Conservation (phyloP, 2,797 vertebrate species). For the Cossypha polioptera region DNA sequence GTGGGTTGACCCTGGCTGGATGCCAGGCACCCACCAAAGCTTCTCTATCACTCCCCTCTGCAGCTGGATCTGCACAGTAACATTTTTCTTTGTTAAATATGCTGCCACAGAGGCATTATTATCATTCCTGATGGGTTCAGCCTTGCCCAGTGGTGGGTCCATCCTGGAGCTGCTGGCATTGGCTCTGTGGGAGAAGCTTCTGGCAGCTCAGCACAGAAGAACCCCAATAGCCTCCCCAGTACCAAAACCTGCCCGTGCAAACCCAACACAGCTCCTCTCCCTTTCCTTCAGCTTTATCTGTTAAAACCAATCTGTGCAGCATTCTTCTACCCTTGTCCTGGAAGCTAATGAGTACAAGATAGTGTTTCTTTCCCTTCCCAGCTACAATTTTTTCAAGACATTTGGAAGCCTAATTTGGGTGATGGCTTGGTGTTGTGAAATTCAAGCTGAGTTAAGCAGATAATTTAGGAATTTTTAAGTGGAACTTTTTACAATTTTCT, state of each 20-base stretch:
- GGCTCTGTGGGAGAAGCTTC: neutral
- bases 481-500: neutral
- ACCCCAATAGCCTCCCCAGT: neutral
- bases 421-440: neutral
- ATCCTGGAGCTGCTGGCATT: neutral
- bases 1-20: neutral
- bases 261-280: neutral
- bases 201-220: neutral
- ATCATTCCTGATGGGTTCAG: fast-evolving
- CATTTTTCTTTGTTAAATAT: neutral
- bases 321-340: neutral
- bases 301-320: neutral
- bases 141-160: neutral
- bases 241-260: neutral
- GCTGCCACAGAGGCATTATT: neutral
- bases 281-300: neutral
- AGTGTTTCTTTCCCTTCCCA: neutral
- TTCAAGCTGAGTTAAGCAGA: neutral
- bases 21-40: neutral
- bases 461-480: neutral
- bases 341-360: neutral
- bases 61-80: neutral
- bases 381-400: neutral
- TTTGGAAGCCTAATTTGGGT: neutral
- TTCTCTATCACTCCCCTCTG: neutral